A percentile compares a stretch with the other conserved stretches of the same genome.
Evolutionary conservation across 2,888 invertebrate genomes (phyloP).

Genomic region (Anagyrus pseudococci): DNA sequence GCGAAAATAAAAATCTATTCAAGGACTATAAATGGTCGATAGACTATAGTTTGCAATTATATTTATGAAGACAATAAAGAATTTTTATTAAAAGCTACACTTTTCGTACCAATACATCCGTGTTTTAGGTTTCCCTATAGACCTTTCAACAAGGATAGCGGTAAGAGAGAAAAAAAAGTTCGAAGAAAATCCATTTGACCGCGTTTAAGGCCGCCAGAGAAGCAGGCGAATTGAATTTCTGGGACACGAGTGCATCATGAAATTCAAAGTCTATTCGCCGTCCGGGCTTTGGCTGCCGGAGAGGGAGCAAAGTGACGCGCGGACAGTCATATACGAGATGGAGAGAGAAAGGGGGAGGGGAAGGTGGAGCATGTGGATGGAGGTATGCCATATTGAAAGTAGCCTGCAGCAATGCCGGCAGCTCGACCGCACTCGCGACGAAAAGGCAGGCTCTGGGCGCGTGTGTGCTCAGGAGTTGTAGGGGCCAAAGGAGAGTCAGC

Average conservation of each 20-base stretch:
- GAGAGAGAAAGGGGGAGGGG: background rate
- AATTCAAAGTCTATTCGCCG: conserved; percentile 45
- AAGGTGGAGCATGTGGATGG: conserved; percentile 12
- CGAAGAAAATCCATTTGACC: conserved; percentile 26
- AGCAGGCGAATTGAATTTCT: conserved; percentile 51
- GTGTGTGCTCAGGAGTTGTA: too few relatives aligned
- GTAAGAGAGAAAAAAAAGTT: conserved; percentile 1
- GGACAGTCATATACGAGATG: background rate
- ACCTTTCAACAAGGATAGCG: background rate
- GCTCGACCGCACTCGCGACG: too few relatives aligned
- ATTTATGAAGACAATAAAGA: too few relatives aligned
- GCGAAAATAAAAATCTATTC: too few relatives aligned
- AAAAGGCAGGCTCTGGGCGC: too few relatives aligned
- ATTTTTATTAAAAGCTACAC: too few relatives aligned
- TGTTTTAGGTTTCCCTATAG: too few relatives aligned
- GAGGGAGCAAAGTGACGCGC: conserved; percentile 20
- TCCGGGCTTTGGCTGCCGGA: background rate
- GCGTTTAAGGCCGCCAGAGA: conserved; percentile 33
- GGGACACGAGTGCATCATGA: conserved; percentile 49
- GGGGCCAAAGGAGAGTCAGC: too few relatives aligned
- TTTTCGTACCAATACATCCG: too few relatives aligned
- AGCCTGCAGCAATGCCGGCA: too few relatives aligned
- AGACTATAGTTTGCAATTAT: too few relatives aligned
- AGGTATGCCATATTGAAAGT: background rate
- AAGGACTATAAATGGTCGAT: too few relatives aligned